phyloP scores from a whole-genome alignment of 2,888 invertebrate species.

The Heliconius hortense region DNA sequence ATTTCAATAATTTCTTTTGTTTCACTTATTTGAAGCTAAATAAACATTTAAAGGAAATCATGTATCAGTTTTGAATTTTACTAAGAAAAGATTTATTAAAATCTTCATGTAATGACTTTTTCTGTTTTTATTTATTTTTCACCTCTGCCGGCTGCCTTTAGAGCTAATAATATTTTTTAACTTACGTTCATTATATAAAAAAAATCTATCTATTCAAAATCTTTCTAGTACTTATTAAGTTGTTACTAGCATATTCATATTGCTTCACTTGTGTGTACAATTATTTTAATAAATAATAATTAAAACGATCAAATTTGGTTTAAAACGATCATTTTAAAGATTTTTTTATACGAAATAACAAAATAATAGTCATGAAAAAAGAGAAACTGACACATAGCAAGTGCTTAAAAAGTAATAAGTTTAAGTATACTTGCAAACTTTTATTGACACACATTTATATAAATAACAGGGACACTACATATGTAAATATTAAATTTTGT shows the following conservation, averaged over 20 bases:
- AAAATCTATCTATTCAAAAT: not conserved
- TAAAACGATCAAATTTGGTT: too few species aligned
- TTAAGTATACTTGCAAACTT: not conserved
- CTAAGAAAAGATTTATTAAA: not conserved
- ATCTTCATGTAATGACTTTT: not conserved
- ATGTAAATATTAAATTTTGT: not conserved
- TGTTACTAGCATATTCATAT: not conserved
- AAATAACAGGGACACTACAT: not conserved
- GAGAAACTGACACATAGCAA: too few species aligned
- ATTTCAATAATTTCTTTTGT: not conserved
- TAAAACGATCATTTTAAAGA: too few species aligned
- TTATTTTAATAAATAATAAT: not conserved
- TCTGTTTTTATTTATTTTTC: not conserved
- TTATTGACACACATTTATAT: not conserved
- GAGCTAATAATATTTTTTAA: not conserved
- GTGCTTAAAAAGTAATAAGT: too few species aligned
- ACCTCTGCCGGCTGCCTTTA: not conserved
- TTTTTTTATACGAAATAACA: too few species aligned
- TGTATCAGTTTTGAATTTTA: not conserved
- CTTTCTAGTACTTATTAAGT: constrained; percentile 5
- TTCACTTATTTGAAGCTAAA: not conserved
- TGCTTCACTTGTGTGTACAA: not conserved
- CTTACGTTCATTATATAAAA: constrained; percentile 8
- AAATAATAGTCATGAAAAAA: too few species aligned
- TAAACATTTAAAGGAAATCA: not conserved